These are phyloP conservation scores for Craniophora ligustri DNA, from an alignment of 2,888 invertebrate species.

Conservation along the genomic window DNA sequence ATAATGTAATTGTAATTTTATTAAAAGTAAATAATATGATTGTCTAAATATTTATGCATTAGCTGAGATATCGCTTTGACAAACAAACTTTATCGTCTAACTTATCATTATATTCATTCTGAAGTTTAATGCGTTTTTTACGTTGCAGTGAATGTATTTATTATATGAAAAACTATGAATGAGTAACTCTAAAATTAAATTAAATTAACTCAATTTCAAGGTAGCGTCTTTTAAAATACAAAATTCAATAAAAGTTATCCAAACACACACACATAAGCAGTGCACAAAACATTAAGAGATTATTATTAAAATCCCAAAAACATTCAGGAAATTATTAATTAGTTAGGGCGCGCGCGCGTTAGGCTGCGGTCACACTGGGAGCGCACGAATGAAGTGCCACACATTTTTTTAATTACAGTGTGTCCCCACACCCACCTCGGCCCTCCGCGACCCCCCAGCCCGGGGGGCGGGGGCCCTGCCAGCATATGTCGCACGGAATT, in stretches of 20 bases:
- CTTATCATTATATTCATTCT: too few relatives aligned
- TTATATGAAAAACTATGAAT: too few relatives aligned
- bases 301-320: conserved; percentile 79
- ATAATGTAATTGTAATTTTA: too few relatives aligned
- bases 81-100: too few relatives aligned
- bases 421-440: conserved; percentile 55
- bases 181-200: too few relatives aligned
- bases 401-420: conserved; percentile 85
- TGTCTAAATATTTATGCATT: too few relatives aligned
- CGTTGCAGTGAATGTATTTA: too few relatives aligned
- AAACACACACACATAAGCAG: conserved; percentile 38
- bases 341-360: conserved; percentile 66
- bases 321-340: conserved; percentile 77
- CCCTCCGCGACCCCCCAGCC: conserved; percentile 46
- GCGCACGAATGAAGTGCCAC: conserved; percentile 83
- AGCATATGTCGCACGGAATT: conserved; percentile 84
- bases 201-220: too few relatives aligned
- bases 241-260: conserved; percentile 21
- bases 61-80: too few relatives aligned
- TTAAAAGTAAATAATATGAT: too few relatives aligned
- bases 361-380: conserved; percentile 71
- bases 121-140: too few relatives aligned
- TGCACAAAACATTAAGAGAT: conserved; percentile 62
- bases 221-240: background rate
- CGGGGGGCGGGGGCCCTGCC: conserved; percentile 41